These are phyloP conservation scores for Platanista minor DNA, from an alignment of 2,113 vertebrate genomes.

Conservation along the genomic window DNA sequence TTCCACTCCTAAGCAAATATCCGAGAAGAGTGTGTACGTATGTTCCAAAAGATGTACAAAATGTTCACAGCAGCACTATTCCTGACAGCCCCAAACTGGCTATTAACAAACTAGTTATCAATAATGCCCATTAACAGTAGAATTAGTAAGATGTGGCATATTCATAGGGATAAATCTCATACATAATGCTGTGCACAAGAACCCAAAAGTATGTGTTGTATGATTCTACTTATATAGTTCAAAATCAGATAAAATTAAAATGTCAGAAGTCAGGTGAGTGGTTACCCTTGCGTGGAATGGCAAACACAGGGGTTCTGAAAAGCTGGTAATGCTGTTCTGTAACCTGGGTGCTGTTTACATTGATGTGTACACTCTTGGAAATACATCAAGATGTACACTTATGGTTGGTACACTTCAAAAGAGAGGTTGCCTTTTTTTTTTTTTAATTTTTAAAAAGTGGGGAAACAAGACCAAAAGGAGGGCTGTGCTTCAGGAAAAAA, in stretches of 20 bases:
- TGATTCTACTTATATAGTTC: background rate
- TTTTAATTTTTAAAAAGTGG: background rate
- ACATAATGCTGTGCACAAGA: background rate
- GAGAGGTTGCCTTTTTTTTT: background rate
- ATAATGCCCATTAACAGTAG: background rate
- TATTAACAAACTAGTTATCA: background rate
- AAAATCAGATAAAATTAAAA: background rate
- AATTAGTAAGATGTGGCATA: background rate
- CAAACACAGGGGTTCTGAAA: accelerated
- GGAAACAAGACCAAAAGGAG: background rate
- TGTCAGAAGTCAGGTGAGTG: background rate
- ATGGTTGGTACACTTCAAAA: background rate
- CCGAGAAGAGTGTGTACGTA: background rate
- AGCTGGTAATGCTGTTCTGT: background rate
- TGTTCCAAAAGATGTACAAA: background rate
- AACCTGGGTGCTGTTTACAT: background rate
- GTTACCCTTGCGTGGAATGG: background rate
- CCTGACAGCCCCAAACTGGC: background rate
- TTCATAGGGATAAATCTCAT: background rate
- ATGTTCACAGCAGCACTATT: background rate
- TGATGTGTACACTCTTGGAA: background rate
- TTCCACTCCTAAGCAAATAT: background rate
- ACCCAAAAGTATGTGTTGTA: background rate
- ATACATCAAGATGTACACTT: background rate
- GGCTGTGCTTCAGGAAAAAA: background rate